A percentile compares a stretch with the other conserved stretches of the same genome.
phyloP scores from a whole-genome alignment of 2,888 invertebrate species.

The Orthosia cruda region DNA sequence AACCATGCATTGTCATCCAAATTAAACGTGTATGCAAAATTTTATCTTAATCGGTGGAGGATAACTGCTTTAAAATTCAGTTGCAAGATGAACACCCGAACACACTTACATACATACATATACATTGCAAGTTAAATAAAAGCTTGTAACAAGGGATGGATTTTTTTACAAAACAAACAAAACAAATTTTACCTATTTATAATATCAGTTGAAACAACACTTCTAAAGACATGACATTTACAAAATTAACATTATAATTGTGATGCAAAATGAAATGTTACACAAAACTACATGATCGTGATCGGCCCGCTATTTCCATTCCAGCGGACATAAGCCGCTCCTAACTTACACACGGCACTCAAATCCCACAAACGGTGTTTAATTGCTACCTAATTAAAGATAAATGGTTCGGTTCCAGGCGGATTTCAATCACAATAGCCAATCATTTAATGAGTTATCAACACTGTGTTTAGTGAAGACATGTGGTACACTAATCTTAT shows the following conservation, averaged over 20 bases:
- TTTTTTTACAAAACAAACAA: no score
- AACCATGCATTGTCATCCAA: no score
- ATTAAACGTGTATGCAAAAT: no score
- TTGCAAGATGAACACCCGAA: no score
- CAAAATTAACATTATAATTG: no score
- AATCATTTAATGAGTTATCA: conserved; percentile 2
- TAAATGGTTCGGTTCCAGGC: conserved; percentile 25
- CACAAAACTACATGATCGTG: not conserved
- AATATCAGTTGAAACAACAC: not conserved
- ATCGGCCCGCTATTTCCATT: not conserved
- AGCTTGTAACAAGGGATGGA: no score
- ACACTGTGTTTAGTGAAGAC: conserved; percentile 10
- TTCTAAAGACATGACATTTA: not conserved
- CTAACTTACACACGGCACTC: conserved; percentile 18
- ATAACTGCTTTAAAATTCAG: no score
- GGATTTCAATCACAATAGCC: conserved; percentile 10
- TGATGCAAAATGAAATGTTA: not conserved
- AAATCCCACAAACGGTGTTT: conserved; percentile 29
- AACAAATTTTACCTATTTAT: not conserved
- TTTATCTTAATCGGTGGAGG: no score
- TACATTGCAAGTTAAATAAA: no score
- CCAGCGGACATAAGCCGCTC: not conserved
- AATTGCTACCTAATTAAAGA: conserved; percentile 49
- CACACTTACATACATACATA: no score
- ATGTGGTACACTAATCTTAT: not conserved